Conservation (phyloP, 1,140 invertebrate species). For the Magallana angulata region DNA sequence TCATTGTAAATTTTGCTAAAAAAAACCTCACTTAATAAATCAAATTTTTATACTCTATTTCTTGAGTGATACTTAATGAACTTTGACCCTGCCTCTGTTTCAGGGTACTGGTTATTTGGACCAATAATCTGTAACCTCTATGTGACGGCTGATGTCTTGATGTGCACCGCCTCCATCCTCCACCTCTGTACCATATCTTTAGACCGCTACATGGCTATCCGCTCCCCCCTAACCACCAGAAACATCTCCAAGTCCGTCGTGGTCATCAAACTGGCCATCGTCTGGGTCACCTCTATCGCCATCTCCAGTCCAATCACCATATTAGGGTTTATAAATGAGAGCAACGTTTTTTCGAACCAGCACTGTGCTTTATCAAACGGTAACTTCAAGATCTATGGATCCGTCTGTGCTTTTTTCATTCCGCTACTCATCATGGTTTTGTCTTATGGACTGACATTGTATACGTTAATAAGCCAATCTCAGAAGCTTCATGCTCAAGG, state of each 20-base stretch:
- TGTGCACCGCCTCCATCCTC: constrained; percentile 95
- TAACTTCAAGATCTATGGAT: constrained; percentile 92
- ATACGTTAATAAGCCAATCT: constrained; percentile 77
- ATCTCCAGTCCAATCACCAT: constrained; percentile 93
- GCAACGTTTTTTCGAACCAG: constrained; percentile 77
- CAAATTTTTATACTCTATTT: too few relatives aligned
- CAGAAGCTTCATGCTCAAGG: constrained; percentile 63
- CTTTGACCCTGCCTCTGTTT: constrained; percentile 69
- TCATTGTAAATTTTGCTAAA: too few relatives aligned
- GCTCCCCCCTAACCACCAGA: constrained; percentile 88
- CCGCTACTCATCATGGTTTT: constrained; percentile 95
- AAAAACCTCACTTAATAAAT: too few relatives aligned
- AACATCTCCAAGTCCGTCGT: constrained; percentile 90
- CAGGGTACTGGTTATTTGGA: constrained; percentile 96
- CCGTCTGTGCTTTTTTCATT: constrained; percentile 96
- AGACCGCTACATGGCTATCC: constrained; percentile 89
- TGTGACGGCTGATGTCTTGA: constrained; percentile 95
- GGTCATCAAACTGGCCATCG: constrained; percentile 92
- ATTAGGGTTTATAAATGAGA: constrained; percentile 86
- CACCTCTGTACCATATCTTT: constrained; percentile 79
- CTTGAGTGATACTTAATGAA: too few relatives aligned
- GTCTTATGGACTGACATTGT: constrained; percentile 94
- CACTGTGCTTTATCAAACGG: constrained; percentile 85
- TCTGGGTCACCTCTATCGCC: constrained; percentile 92
- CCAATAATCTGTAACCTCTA: constrained; percentile 94